Percentiles rank a stretch among this genome's conserved stretches.
Evolutionary conservation across 2,113 vertebrate genomes (phyloP).

Genomic region (Ameiurus melas): DNA sequence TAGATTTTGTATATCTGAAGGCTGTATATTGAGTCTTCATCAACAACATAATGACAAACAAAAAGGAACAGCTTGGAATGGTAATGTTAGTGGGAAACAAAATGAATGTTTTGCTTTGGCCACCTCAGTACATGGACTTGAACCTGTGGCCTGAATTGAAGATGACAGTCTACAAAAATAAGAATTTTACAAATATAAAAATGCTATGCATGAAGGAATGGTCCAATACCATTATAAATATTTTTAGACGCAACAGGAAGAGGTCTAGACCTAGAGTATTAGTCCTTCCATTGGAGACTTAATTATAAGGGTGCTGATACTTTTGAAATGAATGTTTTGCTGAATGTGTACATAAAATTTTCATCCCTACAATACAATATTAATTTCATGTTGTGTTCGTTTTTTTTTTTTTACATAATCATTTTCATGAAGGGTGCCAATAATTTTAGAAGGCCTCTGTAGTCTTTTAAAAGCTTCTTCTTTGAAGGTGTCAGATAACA

Average conservation of each 20-base stretch:
- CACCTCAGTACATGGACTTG: neutral
- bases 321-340: neutral
- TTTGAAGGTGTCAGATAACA: too few relatives aligned
- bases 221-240: neutral
- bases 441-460: neutral
- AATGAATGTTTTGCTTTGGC: neutral
- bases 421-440: neutral
- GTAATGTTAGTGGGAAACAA: neutral
- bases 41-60: neutral
- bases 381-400: neutral
- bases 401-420: neutral
- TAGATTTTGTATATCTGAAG: too few relatives aligned
- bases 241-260: neutral
- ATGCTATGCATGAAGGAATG: neutral
- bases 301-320: neutral
- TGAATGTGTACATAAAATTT: neutral
- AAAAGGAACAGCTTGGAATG: neutral
- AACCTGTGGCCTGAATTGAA: neutral
- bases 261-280: neutral
- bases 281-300: neutral
- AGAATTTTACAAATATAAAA: neutral
- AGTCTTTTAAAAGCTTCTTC: neutral
- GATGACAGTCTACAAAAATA: neutral
- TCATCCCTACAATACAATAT: neutral
- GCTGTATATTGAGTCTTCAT: neutral